These are phyloP conservation scores for Listrodromus nycthemerus DNA, from an alignment of 2,888 invertebrate genomes.

Conservation along the genomic window DNA sequence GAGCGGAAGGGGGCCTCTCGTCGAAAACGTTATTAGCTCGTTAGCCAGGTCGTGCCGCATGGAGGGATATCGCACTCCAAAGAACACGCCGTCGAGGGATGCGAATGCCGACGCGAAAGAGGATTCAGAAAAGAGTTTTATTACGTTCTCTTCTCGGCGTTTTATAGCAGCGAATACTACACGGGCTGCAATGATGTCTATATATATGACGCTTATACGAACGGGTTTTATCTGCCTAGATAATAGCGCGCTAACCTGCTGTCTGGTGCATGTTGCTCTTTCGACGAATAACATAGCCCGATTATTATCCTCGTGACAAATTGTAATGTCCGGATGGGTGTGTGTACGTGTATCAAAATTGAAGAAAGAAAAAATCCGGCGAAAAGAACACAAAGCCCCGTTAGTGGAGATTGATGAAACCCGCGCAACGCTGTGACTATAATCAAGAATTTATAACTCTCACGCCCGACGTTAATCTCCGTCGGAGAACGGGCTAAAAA, in stretches of 20 bases:
- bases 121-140: slow-evolving; percentile 36
- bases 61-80: slow-evolving; percentile 44
- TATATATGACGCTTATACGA: slow-evolving; percentile 22
- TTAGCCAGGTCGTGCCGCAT: slow-evolving; percentile 34
- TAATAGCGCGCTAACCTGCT: slow-evolving; percentile 33
- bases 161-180: slow-evolving; percentile 35
- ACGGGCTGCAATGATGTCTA: background rate
- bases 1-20: background rate
- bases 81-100: slow-evolving; percentile 20
- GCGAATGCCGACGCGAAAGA: slow-evolving; percentile 5
- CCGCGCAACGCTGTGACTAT: slow-evolving; percentile 3
- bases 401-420: slow-evolving; percentile 27
- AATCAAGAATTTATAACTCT: slow-evolving; percentile 38
- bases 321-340: slow-evolving; percentile 21
- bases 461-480: slow-evolving; percentile 24
- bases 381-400: background rate
- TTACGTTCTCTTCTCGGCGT: slow-evolving; percentile 43
- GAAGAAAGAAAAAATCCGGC: background rate
- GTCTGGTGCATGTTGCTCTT: slow-evolving; percentile 17
- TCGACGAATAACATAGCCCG: slow-evolving; percentile 11
- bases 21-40: slow-evolving; percentile 52
- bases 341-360: slow-evolving; percentile 2
- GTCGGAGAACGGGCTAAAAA: background rate
- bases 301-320: slow-evolving; percentile 42
- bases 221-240: slow-evolving; percentile 27